A percentile compares a stretch with the other conserved stretches of the same genome.
Conservation (phyloP, 2,113 vertebrate genomes). For the Cyanocitta stelleri region DNA sequence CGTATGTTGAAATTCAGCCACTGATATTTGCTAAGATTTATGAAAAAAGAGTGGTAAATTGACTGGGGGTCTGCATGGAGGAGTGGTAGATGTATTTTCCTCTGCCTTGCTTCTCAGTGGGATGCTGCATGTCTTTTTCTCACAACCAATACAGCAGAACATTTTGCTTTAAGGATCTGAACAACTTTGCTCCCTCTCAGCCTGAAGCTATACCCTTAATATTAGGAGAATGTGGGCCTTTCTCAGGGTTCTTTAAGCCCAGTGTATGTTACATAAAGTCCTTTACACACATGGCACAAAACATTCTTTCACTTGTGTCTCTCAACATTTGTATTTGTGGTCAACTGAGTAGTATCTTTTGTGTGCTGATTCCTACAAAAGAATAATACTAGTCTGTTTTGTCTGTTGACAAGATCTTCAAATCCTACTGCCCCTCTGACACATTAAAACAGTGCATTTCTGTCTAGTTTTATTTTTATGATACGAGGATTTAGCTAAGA, state of each 20-base stretch:
- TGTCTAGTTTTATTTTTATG: slow-evolving; percentile 21
- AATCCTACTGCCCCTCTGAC: slow-evolving; percentile 33
- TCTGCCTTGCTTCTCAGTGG: background rate
- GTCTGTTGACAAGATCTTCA: slow-evolving; percentile 52
- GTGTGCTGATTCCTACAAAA: background rate
- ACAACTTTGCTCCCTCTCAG: background rate
- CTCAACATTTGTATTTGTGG: slow-evolving; percentile 21
- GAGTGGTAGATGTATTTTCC: background rate
- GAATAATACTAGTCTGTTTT: slow-evolving; percentile 38
- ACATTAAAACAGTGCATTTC: slow-evolving; percentile 45
- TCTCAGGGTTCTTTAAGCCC: background rate
- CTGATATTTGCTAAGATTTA: background rate
- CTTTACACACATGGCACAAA: background rate
- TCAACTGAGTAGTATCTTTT: slow-evolving; percentile 16
- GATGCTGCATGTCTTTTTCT: background rate
- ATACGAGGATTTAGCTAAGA: slow-evolving; percentile 54
- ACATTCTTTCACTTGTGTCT: background rate
- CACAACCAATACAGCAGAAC: background rate
- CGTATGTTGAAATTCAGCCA: background rate
- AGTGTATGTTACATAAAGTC: slow-evolving; percentile 6
- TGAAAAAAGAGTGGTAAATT: background rate
- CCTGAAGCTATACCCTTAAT: slow-evolving; percentile 10
- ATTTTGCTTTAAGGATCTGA: background rate
- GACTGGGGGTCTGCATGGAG: background rate
- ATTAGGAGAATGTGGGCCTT: background rate